Conservation (phyloP, 2,888 invertebrate genomes). For the Carpatolechia fugitivella region DNA sequence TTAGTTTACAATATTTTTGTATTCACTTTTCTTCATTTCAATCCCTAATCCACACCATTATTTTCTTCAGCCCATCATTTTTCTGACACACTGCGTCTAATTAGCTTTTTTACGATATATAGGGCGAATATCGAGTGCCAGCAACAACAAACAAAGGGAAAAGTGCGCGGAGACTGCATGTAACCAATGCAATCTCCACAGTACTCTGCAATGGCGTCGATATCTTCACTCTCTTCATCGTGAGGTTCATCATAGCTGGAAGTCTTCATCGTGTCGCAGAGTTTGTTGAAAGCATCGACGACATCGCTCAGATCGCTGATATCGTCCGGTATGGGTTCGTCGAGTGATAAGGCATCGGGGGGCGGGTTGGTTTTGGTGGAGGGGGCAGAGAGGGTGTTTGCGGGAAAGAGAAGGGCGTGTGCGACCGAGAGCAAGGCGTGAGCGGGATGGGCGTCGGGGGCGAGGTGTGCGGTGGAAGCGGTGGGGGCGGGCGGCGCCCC, state of each 20-base stretch:
- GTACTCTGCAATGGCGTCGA: not conserved
- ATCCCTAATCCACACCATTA: too few relatives aligned
- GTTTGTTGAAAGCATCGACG: slow-evolving; percentile 70
- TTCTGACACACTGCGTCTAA: too few relatives aligned
- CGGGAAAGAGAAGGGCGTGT: slow-evolving; percentile 58
- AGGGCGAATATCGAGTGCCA: too few relatives aligned
- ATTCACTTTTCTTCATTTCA: too few relatives aligned
- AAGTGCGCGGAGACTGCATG: too few relatives aligned
- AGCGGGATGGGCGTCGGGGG: slow-evolving; percentile 52
- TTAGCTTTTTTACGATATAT: too few relatives aligned
- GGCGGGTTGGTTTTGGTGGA: slow-evolving; percentile 16
- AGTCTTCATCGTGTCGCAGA: slow-evolving; percentile 71
- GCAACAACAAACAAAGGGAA: too few relatives aligned
- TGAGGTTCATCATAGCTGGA: slow-evolving; percentile 40
- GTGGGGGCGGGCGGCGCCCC: slow-evolving; percentile 52
- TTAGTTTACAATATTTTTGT: too few relatives aligned
- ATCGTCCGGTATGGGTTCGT: slow-evolving; percentile 49
- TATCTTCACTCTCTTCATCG: not conserved
- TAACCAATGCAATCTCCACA: too few relatives aligned
- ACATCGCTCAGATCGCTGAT: slow-evolving; percentile 69
- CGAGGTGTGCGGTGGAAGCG: slow-evolving; percentile 40
- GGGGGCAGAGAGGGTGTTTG: slow-evolving; percentile 36
- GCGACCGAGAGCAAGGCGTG: slow-evolving; percentile 59
- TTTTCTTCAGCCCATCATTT: too few relatives aligned
- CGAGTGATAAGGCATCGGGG: slow-evolving; percentile 44